Percentiles rank a stretch among this genome's conserved stretches.
Conservation (phyloP, 2,113 vertebrate genomes). For the Podarcis muralis region DNA sequence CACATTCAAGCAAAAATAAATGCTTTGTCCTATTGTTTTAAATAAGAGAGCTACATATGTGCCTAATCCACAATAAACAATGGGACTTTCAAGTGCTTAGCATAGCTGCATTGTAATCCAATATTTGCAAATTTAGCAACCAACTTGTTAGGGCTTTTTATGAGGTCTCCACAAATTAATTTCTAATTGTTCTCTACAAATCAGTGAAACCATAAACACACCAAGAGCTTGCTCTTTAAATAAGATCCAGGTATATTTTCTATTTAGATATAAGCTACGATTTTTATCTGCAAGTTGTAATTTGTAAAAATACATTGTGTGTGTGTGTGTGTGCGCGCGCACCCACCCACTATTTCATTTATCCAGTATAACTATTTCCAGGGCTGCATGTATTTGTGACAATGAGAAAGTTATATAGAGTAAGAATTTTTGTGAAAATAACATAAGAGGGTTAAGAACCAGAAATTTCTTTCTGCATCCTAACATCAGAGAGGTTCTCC, state of each 20-base stretch:
- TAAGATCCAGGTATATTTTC: conserved; percentile 7
- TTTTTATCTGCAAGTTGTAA: rapidly evolving
- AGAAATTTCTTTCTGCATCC: neutral
- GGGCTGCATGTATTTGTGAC: neutral
- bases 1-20: neutral
- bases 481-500: neutral
- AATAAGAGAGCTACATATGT: neutral
- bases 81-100: neutral
- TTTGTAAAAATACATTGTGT: neutral
- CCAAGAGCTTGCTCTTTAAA: neutral
- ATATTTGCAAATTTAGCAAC: conserved; percentile 28
- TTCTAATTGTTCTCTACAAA: conserved; percentile 9
- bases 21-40: neutral
- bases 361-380: neutral
- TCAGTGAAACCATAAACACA: neutral
- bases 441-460: neutral
- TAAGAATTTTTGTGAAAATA: conserved; percentile 9
- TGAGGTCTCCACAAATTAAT: conserved; percentile 6
- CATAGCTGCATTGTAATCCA: neutral
- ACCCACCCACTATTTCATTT: no score
- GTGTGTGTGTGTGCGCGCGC: neutral
- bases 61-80: neutral
- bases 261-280: neutral
- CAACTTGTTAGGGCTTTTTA: neutral
- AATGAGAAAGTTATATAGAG: neutral